Base-by-base conservation (phyloP, 2,888 invertebrate species). In the Ditylenchus weischeri region DNA sequence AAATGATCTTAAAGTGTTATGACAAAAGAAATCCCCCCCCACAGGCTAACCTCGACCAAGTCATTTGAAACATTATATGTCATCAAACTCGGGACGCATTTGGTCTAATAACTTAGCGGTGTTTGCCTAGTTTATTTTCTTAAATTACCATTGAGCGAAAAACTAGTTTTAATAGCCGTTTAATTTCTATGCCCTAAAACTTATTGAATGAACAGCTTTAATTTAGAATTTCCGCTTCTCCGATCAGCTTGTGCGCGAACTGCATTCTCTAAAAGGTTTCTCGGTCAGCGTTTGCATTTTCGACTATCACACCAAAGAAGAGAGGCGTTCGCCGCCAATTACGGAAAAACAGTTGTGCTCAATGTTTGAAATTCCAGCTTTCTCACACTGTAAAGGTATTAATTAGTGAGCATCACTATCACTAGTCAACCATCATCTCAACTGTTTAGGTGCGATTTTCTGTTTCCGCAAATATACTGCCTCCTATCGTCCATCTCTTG, bases 171-270 rank as follows among this genome's bases (percentile, higher is more conserved):
- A n/a, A n/a, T n/a, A n/a, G n/a, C n/a, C n/a, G n/a, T n/a, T n/a
- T n/a, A n/a, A n/a, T n/a, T n/a, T n/a, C n/a, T n/a, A n/a, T n/a
- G n/a, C n/a, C n/a, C n/a, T n/a, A n/a, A n/a, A n/a, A n/a, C n/a
- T n/a, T n/a, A n/a, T n/a, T n/a, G n/a, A n/a, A n/a, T n/a, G n/a
- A n/a, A n/a, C n/a, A n/a, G 6, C 7, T 29, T 21, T 23, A 13
- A 13, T 54, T 54, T 29, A 54, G 54, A 54, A 54, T 54, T 54
- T 54, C 10, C 54, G 54, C 21, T 54, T 54, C n/a, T 23, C 54
- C n/a, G 29, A 54, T 29, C 21, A 29, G 21, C 54, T 54, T 18
- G 54, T 54, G 15, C 54, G 11, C 4, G 54, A 54, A n/a, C 10
- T 54, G 29, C 29, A 29, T 54, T 4, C 43, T 35, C 13, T 59